These are phyloP conservation scores for Holothuria leucospilota DNA, from an alignment of 53 echinoderm and acorn worm species.

Conservation along the genomic window DNA sequence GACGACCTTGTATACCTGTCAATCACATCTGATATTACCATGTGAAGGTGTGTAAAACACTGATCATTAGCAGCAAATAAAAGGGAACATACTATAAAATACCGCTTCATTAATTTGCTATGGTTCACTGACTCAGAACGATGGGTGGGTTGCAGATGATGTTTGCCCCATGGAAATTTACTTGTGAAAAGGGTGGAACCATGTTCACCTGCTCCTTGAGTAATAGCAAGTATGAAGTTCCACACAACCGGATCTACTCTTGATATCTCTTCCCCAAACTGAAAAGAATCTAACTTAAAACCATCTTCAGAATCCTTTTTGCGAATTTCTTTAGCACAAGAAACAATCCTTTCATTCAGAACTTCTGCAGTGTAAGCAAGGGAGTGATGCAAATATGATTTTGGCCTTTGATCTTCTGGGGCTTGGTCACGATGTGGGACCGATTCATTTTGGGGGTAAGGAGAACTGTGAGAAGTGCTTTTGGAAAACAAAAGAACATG, in stretches of 20 bases:
- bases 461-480: no score
- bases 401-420: not conserved
- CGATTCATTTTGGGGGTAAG: no score
- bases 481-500: not conserved
- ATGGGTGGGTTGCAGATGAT: no score
- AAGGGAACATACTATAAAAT: slow-evolving; percentile 5
- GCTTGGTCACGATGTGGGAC: no score
- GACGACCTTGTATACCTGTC: slow-evolving; percentile 21
- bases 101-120: slow-evolving; percentile 4
- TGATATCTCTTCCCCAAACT: not conserved
- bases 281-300: not conserved
- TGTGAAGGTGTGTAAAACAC: slow-evolving; percentile 14
- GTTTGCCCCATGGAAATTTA: not conserved
- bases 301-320: slow-evolving; percentile 3
- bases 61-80: slow-evolving; percentile 1
- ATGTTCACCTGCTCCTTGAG: slow-evolving; percentile 8
- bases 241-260: slow-evolving; percentile 18
- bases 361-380: not conserved
- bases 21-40: slow-evolving; percentile 2
- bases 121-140: slow-evolving; percentile 5
- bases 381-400: not conserved
- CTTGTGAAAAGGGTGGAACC: not conserved
- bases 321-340: not conserved
- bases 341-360: not conserved
- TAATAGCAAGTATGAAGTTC: slow-evolving; percentile 5